Conservation (phyloP, 1,140 invertebrate species). For the Drosophila novamexicana region DNA sequence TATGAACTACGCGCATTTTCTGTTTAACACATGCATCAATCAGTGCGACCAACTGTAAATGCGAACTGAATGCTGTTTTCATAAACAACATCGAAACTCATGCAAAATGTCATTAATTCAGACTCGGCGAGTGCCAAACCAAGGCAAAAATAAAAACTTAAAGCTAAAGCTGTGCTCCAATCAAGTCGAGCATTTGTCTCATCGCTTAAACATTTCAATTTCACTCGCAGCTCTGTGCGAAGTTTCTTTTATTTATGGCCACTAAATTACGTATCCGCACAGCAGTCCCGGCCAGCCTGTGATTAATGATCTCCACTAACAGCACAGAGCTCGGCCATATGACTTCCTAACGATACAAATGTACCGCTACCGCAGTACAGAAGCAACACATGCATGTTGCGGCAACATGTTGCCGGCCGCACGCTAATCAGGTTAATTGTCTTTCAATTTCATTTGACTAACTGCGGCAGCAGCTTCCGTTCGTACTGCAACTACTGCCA, state of each 20-base stretch:
- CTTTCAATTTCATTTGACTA: conserved; percentile 77
- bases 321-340: conserved; percentile 22
- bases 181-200: conserved; percentile 80
- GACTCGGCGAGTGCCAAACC: conserved; percentile 43
- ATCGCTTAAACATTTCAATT: conserved; percentile 82
- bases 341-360: conserved; percentile 63
- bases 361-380: conserved; percentile 61
- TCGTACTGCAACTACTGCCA: conserved; percentile 16
- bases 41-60: conserved; percentile 72
- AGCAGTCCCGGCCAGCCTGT: conserved; percentile 45
- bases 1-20: conserved; percentile 42
- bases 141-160: conserved; percentile 20
- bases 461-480: conserved; percentile 48
- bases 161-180: conserved; percentile 49
- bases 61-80: conserved; percentile 79
- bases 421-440: conserved; percentile 80
- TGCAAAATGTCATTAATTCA: conserved; percentile 76
- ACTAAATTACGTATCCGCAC: conserved; percentile 79
- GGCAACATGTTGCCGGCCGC: conserved; percentile 57
- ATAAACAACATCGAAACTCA: conserved; percentile 80
- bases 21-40: conserved; percentile 57
- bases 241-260: conserved; percentile 81
- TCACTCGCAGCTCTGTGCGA: conserved; percentile 55
- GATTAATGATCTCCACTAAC: conserved; percentile 73
- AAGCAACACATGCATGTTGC: conserved; percentile 51